These are phyloP conservation scores for Eolophus roseicapilla DNA, from an alignment of 2,113 vertebrate genomes.

Conservation along the genomic window DNA sequence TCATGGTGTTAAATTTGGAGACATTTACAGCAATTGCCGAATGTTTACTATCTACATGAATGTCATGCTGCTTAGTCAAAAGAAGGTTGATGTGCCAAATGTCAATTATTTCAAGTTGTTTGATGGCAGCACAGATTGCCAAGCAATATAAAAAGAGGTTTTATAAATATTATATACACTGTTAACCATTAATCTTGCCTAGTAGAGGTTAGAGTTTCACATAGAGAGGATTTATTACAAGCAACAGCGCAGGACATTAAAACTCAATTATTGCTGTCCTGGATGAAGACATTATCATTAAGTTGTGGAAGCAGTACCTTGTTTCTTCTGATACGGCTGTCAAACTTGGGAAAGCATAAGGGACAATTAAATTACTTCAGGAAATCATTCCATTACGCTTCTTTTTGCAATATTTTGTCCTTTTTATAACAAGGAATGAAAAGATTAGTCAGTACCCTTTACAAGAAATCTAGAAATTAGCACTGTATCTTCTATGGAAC, in stretches of 20 bases:
- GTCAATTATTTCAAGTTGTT: constrained; percentile 81
- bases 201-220: constrained; percentile 66
- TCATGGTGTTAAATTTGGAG: constrained; percentile 81
- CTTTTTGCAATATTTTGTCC: not conserved
- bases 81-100: constrained; percentile 77
- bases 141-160: constrained; percentile 73
- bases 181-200: constrained; percentile 74
- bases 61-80: constrained; percentile 80
- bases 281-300: constrained; percentile 48
- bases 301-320: constrained; percentile 36
- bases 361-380: constrained; percentile 54
- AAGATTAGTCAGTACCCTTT: not conserved
- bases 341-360: constrained; percentile 13
- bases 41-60: constrained; percentile 83
- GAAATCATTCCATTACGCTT: constrained; percentile 32
- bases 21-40: constrained; percentile 83
- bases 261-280: constrained; percentile 70
- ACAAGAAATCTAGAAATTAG: not conserved
- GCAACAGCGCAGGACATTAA: constrained; percentile 66
- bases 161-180: constrained; percentile 81
- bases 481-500: not conserved
- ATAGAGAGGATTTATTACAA: constrained; percentile 72
- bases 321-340: constrained; percentile 42
- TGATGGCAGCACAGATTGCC: constrained; percentile 78
- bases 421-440: constrained; percentile 29